Base-by-base conservation (phyloP, 2,888 invertebrate genomes). In the Ichneumon xanthorius region DNA sequence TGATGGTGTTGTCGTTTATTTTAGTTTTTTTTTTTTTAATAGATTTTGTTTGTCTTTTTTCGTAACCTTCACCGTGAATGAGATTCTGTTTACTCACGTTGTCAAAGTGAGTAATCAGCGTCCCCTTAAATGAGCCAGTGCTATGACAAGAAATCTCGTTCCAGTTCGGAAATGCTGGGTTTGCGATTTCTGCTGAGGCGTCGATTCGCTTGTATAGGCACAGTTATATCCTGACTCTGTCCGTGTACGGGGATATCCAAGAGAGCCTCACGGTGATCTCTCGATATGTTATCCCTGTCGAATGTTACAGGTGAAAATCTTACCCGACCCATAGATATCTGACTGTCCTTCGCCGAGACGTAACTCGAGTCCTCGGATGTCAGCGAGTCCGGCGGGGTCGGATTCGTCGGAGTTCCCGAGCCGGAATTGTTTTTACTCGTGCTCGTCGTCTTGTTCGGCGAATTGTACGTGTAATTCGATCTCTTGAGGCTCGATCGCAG, bases 291-390 rank as follows among this genome's bases (percentile, higher is more conserved):
- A 11, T 93, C 93, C 0, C 92, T 88, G 53, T 93, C 93, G 70
- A 93, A 93, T 0, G 93, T 93, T 1, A 94, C 91, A 0, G 93
- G 94, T 68, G 92, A 94, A 87, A 91, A 94, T 78, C 91, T 92
- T 85, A 91, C 94, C 88, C 92, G 92, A 86, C 92, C 89, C 72
- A 93, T 91, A 14, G 93, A 93, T 77, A 93, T 81, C 96, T 95
- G 82, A 97, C 97, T 16, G 65, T 88, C 97, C 90, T 97, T 96
- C 22, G 98, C 98, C 9, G 98, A 98, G 88, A 97, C 96, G 93
- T 98, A 98, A 63, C 97, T 97, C 91, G 97, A 97, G 92, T 98
- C 98, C 90, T 98, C 98, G 90, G 97, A 97, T 0, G 97, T 97
- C 84, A 97, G 92, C 88, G 97, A 97, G 90, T 98, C 98, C 0